Conservation (phyloP, 1,140 invertebrate genomes). For the Trichonephila clavipes region DNA sequence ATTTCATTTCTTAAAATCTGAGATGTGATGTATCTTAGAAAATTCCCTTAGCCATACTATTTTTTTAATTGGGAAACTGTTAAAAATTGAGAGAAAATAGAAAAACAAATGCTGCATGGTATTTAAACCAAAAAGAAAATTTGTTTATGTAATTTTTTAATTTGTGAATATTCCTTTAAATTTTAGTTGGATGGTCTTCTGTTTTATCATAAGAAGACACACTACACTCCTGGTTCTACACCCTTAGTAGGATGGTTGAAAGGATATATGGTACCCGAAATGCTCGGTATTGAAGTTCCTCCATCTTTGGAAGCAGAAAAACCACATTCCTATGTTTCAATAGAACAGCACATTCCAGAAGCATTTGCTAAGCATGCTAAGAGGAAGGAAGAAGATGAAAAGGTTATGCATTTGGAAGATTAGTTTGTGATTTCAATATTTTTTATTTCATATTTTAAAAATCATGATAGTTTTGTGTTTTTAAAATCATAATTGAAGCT, state of each 20-base stretch:
- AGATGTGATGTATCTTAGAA: no score
- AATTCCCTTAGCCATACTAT: no score
- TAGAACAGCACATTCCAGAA: slow-evolving; percentile 78
- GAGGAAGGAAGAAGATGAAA: slow-evolving; percentile 67
- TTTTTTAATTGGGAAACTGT: no score
- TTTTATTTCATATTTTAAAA: slow-evolving; percentile 3
- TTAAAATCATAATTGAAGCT: neutral
- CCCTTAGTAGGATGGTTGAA: slow-evolving; percentile 94
- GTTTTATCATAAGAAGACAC: slow-evolving; percentile 90
- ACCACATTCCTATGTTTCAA: slow-evolving; percentile 81
- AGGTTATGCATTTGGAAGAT: slow-evolving; percentile 51
- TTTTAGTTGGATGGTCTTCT: slow-evolving; percentile 87
- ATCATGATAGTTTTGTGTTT: neutral
- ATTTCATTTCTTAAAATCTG: no score
- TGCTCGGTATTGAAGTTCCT: slow-evolving; percentile 84
- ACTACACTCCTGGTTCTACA: slow-evolving; percentile 89
- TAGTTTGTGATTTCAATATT: neutral
- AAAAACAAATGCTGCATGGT: no score
- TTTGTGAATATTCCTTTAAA: slow-evolving; percentile 2
- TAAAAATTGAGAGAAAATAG: no score
- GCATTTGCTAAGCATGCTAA: slow-evolving; percentile 60
- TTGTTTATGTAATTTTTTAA: no score
- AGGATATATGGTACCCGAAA: slow-evolving; percentile 91
- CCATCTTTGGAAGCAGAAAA: slow-evolving; percentile 80
- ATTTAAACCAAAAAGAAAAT: no score